Percentiles rank a stretch among this genome's conserved stretches.
These are phyloP conservation scores for Manis javanica DNA, from an alignment of 2,797 vertebrate genomes.

Conservation along the genomic window DNA sequence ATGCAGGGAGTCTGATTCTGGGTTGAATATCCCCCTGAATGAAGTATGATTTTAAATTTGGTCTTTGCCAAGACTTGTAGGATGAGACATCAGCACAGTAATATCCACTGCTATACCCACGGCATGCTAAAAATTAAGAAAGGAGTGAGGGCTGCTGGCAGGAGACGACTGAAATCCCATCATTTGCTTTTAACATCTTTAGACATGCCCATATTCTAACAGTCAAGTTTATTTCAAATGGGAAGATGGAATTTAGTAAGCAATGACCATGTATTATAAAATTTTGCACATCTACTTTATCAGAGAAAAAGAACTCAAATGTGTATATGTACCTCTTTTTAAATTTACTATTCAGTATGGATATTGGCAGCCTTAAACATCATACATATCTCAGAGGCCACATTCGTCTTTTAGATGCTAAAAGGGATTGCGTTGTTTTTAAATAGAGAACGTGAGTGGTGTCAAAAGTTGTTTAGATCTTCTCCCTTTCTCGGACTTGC, in stretches of 20 bases:
- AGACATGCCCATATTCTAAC: not conserved
- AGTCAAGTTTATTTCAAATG: not conserved
- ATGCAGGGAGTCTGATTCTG: not conserved
- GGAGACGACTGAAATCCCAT: not conserved
- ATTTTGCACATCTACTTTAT: constrained; percentile 2
- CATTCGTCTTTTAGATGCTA: constrained; percentile 65
- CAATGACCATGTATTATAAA: not conserved
- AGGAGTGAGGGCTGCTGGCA: not conserved
- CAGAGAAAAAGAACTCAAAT: constrained; percentile 40
- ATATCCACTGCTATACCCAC: not conserved
- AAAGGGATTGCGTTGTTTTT: constrained; percentile 72
- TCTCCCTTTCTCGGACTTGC: constrained; percentile 63
- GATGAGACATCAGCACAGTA: not conserved
- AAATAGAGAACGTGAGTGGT: constrained; percentile 55
- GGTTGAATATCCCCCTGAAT: not conserved
- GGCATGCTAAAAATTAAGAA: not conserved
- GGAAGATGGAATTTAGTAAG: constrained; percentile 31
- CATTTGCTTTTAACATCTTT: not conserved
- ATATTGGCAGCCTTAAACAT: constrained; percentile 65
- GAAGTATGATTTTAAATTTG: not conserved
- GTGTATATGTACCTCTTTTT: constrained; percentile 45
- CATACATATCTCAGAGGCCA: constrained; percentile 71
- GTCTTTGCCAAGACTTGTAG: not conserved
- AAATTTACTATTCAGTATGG: constrained; percentile 71
- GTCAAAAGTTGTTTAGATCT: constrained; percentile 74